phyloP scores from a whole-genome alignment of 2,113 vertebrate genomes.

The Hypocryptadius cinnamomeus region DNA sequence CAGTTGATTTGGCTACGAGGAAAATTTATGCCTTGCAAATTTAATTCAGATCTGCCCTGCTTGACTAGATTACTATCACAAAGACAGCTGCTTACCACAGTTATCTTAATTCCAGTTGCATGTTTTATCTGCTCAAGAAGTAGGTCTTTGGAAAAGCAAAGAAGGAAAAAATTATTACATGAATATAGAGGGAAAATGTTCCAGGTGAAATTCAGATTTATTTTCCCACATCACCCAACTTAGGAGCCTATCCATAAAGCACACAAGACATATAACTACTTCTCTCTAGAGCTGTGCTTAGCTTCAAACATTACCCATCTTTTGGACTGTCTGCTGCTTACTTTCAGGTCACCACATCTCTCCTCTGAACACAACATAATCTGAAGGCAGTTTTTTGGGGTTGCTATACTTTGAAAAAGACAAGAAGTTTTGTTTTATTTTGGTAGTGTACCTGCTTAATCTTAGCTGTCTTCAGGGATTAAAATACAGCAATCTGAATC shows the following conservation, averaged over 20 bases:
- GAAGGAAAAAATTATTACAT: slow-evolving; percentile 46
- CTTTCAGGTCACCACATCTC: background rate
- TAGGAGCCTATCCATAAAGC: slow-evolving; percentile 4
- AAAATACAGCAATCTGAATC: background rate
- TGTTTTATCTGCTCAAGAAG: slow-evolving; percentile 58
- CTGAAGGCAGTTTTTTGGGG: background rate
- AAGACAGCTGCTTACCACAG: slow-evolving; percentile 58
- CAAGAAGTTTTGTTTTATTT: background rate
- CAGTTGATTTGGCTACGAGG: slow-evolving; percentile 46
- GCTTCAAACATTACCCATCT: background rate
- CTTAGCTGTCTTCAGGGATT: background rate
- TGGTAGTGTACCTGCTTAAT: background rate
- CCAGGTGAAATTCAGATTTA: slow-evolving; percentile 39
- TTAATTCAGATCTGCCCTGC: slow-evolving; percentile 57
- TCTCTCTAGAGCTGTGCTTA: background rate
- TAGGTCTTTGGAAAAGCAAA: slow-evolving; percentile 45
- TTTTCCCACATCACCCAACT: slow-evolving; percentile 16
- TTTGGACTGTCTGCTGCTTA: background rate
- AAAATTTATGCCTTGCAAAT: slow-evolving; percentile 65
- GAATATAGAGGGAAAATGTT: slow-evolving; percentile 19
- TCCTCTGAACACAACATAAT: background rate
- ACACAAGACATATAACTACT: background rate
- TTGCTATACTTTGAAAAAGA: background rate
- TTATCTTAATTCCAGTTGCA: slow-evolving; percentile 48
- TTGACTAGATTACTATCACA: slow-evolving; percentile 61